phyloP scores from a whole-genome alignment of 2,797 vertebrate genomes.

The Enteromius viviparus region DNA sequence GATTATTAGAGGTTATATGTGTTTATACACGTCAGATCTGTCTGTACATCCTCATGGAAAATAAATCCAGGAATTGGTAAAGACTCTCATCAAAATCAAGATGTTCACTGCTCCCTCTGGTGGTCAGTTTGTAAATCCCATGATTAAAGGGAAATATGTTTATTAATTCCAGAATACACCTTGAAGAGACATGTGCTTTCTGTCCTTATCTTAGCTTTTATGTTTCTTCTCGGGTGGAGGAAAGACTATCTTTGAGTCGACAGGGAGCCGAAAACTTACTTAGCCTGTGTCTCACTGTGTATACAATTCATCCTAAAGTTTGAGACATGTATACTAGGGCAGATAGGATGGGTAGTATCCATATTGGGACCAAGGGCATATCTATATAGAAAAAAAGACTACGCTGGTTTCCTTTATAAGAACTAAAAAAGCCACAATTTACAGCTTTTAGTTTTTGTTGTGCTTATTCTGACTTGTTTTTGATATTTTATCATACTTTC shows the following conservation, averaged over 20 bases:
- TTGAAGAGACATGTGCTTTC: not conserved
- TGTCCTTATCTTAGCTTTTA: too few relatives aligned
- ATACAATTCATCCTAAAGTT: too few relatives aligned
- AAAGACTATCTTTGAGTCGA: not conserved
- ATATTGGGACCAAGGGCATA: too few relatives aligned
- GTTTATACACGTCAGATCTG: not conserved
- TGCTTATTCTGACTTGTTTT: not conserved
- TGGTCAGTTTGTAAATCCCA: slow-evolving; percentile 14
- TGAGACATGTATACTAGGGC: too few relatives aligned
- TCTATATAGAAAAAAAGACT: not conserved
- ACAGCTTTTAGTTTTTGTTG: not conserved
- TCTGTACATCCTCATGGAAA: not conserved
- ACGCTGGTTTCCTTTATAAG: not conserved
- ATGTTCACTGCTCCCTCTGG: slow-evolving; percentile 34
- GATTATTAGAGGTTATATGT: not conserved
- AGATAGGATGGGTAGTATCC: too few relatives aligned
- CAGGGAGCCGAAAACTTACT: not conserved
- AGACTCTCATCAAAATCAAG: not conserved
- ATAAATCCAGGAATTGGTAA: not conserved
- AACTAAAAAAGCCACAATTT: not conserved
- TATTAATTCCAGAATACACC: not conserved
- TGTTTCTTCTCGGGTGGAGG: not conserved
- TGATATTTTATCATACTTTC: not conserved
- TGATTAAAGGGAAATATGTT: not conserved
- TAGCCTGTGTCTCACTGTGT: too few relatives aligned